Evolutionary conservation across 2,888 invertebrate genomes (phyloP).

Genomic region (Glaucopsyche alexis): DNA sequence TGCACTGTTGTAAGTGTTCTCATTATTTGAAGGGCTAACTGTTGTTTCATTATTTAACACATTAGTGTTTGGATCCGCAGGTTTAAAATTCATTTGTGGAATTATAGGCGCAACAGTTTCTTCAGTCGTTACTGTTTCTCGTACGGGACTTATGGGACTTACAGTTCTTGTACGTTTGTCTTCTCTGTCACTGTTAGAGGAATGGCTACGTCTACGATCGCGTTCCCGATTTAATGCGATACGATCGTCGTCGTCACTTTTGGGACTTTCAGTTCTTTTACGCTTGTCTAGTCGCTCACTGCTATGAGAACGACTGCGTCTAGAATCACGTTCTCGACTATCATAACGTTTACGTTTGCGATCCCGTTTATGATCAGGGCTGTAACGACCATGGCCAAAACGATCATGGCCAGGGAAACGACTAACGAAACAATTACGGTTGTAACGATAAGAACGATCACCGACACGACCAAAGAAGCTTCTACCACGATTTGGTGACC

Average conservation of each 20-base stretch:
- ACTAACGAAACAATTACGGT: background rate
- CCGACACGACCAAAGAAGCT: too few species aligned
- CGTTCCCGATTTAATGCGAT: background rate
- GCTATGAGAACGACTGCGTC: background rate
- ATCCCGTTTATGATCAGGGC: background rate
- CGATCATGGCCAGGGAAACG: background rate
- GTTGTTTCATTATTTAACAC: background rate
- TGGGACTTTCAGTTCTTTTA: background rate
- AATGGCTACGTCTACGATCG: background rate
- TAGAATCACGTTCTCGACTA: background rate
- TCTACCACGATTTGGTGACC: too few species aligned
- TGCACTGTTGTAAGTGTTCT: too few species aligned
- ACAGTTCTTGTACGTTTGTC: background rate
- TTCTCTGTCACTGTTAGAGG: background rate
- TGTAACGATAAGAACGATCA: background rate
- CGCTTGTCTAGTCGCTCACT: background rate
- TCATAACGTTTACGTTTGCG: background rate
- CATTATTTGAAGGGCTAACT: too few species aligned
- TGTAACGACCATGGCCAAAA: too few species aligned
- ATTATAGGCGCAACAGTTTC: background rate
- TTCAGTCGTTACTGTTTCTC: background rate
- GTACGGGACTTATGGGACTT: background rate
- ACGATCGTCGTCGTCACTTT: background rate
- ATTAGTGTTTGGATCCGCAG: background rate
- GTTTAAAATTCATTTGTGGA: background rate